phyloP scores from a whole-genome alignment of 2,888 invertebrate species.

The Polydrusus tereticollis region DNA sequence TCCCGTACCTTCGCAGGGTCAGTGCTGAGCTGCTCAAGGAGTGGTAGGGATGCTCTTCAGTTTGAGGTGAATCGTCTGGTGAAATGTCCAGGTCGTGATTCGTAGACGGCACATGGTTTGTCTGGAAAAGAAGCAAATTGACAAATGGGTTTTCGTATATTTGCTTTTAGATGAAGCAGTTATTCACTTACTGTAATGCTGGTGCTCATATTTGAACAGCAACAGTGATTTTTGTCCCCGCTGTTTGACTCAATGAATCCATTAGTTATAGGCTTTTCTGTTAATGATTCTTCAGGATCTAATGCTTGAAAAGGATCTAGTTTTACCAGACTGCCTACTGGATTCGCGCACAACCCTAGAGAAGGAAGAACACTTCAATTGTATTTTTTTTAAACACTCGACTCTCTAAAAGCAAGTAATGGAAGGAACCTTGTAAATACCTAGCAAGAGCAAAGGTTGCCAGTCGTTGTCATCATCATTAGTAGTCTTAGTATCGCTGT shows the following conservation, averaged over 20 bases:
- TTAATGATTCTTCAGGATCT: slow-evolving; percentile 56
- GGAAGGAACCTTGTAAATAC: slow-evolving; percentile 55
- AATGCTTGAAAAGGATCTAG: slow-evolving; percentile 69
- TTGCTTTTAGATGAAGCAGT: no score
- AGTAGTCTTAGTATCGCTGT: background rate
- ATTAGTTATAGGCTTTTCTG: slow-evolving; percentile 52
- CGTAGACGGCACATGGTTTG: background rate
- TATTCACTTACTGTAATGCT: no score
- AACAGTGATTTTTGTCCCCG: slow-evolving; percentile 56
- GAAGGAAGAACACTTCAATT: no score
- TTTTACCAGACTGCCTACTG: slow-evolving; percentile 73
- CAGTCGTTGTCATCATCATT: slow-evolving; percentile 71
- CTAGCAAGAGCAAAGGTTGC: slow-evolving; percentile 78
- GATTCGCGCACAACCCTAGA: slow-evolving; percentile 71
- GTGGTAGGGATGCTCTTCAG: slow-evolving; percentile 82
- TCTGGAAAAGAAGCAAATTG: background rate
- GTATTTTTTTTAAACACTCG: no score
- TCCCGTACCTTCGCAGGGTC: slow-evolving; percentile 73
- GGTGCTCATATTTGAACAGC: background rate
- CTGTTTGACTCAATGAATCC: slow-evolving; percentile 59
- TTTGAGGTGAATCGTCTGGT: slow-evolving; percentile 78
- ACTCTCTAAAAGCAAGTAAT: no score
- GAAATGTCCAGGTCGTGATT: slow-evolving; percentile 71
- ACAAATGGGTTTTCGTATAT: no score
- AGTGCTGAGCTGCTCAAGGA: slow-evolving; percentile 74